Evolutionary conservation across 2,113 vertebrate genomes (phyloP), one percentile per base, ranked within the genome.

Genomic region (Dipodomys ordii): DNA sequence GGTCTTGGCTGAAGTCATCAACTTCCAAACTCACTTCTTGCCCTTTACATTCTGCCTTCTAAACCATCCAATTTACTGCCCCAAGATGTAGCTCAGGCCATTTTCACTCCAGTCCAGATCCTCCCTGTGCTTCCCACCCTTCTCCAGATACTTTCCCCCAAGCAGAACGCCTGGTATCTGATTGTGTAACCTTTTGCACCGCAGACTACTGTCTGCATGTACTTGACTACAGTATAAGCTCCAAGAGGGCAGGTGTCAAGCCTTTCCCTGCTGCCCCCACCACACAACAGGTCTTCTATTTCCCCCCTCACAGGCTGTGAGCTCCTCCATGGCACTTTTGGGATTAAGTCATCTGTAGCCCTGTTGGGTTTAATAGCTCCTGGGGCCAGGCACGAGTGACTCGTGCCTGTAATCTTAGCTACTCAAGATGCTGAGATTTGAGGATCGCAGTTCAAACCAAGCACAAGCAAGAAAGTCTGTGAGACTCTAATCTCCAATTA

Each of bases 301-400:
- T 91, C 35, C 64, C 86, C 35, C 78, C 30, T 92, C 77, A 71
- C 6, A 67, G 79, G 83, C 6, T 53, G 15, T 73, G 85, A 84
- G 60, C 39, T 86, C 44, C 79, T 92, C 46, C 60, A 77, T 28
- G 77, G 68, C 8, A 46, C n/a, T 73, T 93, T 94, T 22, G 74
- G 35, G n/a, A 49, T 22, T 32, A 12, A 60, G 15, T 60, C 13
- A 46, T 27, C 13, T 6, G 13, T n/a, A 90, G 57, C 90, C 93
- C 27, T 73, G 13, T 73, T 94, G 81, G 65, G 69, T 57, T 88
- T 65, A 77, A 91, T 39, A 39, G 39, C 39, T 39, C 39, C 39
- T 39, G 39, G 39, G 39, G 39, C 39, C 39, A 39, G 39, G 39
- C 39, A 39, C 39, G 5, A 39, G 39, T 39, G 39, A 39, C 39